Base-by-base conservation (phyloP, 1,140 invertebrate genomes). In the Meloidogyne floridensis region DNA sequence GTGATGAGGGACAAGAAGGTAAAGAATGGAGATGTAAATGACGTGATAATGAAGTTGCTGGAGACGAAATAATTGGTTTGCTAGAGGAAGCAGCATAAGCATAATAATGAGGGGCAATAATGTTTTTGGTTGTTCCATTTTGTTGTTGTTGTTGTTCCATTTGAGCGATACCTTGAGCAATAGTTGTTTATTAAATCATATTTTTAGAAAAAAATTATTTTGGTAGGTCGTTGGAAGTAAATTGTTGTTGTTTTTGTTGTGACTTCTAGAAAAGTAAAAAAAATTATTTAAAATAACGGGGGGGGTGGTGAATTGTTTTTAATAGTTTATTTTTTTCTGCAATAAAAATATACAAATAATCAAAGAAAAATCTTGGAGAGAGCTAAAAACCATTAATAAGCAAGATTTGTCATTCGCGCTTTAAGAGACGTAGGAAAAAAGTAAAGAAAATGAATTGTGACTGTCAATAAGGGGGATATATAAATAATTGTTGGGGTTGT, bases 401-500 rank as follows among this genome's bases (percentile, higher is more conserved):
- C 59, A 65, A 65, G 59, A 65, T 65, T 65, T 65, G 59, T 65
- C 59, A 65, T 65, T 65, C 59, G 59, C 59, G 59, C 59, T 65
- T 65, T 65, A 65, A 65, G 59, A 65, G 59, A 65, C 59, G 59
- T 65, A 65, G 7, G 59, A n/a, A 65, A 65, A 65, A 59, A 65
- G n/a, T n/a, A 65, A 65, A 65, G 59, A 65, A 65, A 65, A 65
- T 65, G 59, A 65, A 65, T 65, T 65, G 59, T 65, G 59, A 65
- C 59, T 65, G 15, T 65, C 59, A 65, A 65, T 65, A n/a, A n/a
- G 59, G 59, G 59, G 59, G 32, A 32, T 32, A 65, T 65, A 65
- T 65, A 65, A 65, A n/a, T 65, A n/a, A n/a, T 65, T 65, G n/a
- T 15, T 32, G 59, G 53, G 59, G 15, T n/a, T 65, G 59, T 65